Evolutionary conservation across 2,113 vertebrate genomes (phyloP).

Genomic region (Sebastes schlegelii): DNA sequence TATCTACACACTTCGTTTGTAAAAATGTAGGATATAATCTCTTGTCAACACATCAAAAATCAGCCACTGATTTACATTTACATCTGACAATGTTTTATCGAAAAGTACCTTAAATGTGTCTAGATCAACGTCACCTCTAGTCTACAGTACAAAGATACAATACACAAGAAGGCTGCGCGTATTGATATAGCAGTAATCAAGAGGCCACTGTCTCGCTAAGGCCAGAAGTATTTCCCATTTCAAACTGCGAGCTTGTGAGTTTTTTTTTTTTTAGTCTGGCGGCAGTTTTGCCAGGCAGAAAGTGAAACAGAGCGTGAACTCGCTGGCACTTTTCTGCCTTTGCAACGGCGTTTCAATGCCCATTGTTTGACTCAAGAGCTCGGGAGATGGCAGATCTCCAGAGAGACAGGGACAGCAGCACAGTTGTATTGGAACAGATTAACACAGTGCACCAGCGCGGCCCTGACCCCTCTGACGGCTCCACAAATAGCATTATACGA

Average conservation of each 20-base stretch:
- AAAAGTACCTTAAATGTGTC: slow-evolving; percentile 73
- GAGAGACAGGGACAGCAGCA: slow-evolving; percentile 54
- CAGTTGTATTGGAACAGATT: slow-evolving; percentile 69
- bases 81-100: slow-evolving; percentile 59
- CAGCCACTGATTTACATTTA: slow-evolving; percentile 76
- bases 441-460: slow-evolving; percentile 59
- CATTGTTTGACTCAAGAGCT: slow-evolving; percentile 55
- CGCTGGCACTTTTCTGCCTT: slow-evolving; percentile 35
- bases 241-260: slow-evolving; percentile 36
- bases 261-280: slow-evolving; percentile 2
- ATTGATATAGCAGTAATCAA: slow-evolving; percentile 63
- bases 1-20: slow-evolving; percentile 63
- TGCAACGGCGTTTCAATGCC: slow-evolving; percentile 46
- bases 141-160: slow-evolving; percentile 80
- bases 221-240: slow-evolving; percentile 50
- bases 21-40: slow-evolving; percentile 64
- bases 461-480: slow-evolving; percentile 50
- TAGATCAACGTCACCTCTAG: slow-evolving; percentile 74
- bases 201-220: slow-evolving; percentile 72
- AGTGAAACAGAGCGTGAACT: slow-evolving; percentile 28
- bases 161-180: slow-evolving; percentile 73
- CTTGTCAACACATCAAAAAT: slow-evolving; percentile 70
- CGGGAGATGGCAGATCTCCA: slow-evolving; percentile 58
- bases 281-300: slow-evolving; percentile 32
- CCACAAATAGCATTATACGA: slow-evolving; percentile 59